phyloP scores from a whole-genome alignment of 1,140 invertebrate genomes.

The Lepidurus couesii region DNA sequence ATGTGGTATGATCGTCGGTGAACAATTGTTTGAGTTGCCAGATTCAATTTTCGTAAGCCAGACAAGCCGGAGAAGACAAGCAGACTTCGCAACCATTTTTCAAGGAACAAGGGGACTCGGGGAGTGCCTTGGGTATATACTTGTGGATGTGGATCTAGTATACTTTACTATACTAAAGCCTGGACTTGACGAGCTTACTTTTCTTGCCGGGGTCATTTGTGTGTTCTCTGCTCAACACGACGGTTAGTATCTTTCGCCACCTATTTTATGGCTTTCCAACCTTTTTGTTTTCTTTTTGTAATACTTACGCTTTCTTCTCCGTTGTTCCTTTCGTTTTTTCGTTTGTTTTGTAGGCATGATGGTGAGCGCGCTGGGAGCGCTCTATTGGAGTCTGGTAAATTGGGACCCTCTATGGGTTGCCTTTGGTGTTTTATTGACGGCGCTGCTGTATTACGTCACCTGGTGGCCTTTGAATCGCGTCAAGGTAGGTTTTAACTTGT shows the following conservation, averaged over 20 bases:
- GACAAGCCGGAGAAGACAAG: background rate
- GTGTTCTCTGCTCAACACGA: background rate
- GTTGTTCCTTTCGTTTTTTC: conserved; percentile 10
- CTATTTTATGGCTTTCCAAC: background rate
- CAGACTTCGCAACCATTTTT: background rate
- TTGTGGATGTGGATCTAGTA: background rate
- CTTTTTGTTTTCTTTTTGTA: too few relatives aligned
- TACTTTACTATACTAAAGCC: background rate
- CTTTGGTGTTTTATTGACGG: background rate
- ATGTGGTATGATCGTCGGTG: too few relatives aligned
- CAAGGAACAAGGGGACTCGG: background rate
- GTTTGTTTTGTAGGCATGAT: background rate
- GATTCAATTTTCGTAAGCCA: background rate
- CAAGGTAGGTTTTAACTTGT: conserved; percentile 23
- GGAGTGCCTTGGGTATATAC: background rate
- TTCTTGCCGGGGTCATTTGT: background rate
- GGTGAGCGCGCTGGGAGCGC: background rate
- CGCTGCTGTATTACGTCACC: conserved; percentile 12
- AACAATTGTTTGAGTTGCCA: too few relatives aligned
- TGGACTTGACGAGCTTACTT: background rate
- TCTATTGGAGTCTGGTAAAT: background rate
- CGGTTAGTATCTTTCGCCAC: background rate
- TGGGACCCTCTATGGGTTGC: background rate
- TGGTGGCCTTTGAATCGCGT: conserved; percentile 31
- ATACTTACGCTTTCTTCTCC: background rate